Conservation (phyloP, 2,113 vertebrate species). For the Rallus limicola region DNA sequence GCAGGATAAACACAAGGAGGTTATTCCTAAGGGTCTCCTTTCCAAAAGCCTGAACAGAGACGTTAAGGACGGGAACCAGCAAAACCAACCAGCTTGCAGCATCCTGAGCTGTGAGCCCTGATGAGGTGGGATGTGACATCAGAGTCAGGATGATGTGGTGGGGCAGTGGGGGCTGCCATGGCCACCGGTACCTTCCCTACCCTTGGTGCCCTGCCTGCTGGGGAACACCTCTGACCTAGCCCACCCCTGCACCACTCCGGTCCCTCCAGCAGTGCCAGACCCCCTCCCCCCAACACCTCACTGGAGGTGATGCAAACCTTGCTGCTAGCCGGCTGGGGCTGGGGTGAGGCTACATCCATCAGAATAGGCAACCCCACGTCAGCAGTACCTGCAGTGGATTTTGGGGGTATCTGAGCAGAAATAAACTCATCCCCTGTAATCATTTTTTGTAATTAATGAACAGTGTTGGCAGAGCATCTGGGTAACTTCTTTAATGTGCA, state of each 20-base stretch:
- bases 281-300: not conserved
- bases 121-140: not conserved
- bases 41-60: not conserved
- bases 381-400: not conserved
- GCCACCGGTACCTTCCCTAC: not conserved
- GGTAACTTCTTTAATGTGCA: slow-evolving; percentile 72
- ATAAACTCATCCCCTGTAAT: not conserved
- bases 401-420: not conserved
- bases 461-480: not conserved
- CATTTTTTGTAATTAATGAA: not conserved
- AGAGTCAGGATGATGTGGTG: fast-evolving
- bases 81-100: not conserved
- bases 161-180: not conserved
- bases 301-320: not conserved
- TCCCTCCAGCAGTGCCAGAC: not conserved
- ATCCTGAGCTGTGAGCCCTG: not conserved
- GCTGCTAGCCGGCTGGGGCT: not conserved
- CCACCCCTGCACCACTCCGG: fast-evolving
- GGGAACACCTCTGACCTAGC: not conserved
- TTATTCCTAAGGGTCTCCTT: not conserved
- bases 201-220: not conserved
- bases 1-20: not conserved
- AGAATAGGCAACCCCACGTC: not conserved
- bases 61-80: not conserved
- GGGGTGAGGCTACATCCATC: not conserved